phyloP scores from a whole-genome alignment of 2,888 invertebrate genomes.

The Octonoba sinensis region DNA sequence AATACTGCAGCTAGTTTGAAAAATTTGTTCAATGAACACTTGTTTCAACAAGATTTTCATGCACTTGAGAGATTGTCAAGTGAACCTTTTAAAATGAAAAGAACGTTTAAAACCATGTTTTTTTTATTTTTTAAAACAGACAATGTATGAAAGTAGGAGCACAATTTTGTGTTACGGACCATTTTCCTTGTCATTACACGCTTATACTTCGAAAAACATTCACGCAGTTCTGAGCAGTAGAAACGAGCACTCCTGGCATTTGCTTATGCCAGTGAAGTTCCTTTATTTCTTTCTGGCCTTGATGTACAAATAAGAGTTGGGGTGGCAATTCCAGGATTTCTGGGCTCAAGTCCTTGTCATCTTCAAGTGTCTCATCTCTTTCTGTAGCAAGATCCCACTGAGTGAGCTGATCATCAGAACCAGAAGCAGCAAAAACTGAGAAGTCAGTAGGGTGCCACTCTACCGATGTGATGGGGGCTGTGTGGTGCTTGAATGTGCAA shows the following conservation, averaged over 20 bases:
- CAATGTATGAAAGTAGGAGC: too few species aligned
- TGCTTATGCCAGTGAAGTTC: slow-evolving; percentile 99
- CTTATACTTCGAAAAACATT: slow-evolving; percentile 98
- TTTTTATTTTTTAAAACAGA: too few species aligned
- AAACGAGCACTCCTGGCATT: slow-evolving; percentile 90
- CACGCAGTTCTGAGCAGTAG: slow-evolving; percentile 95
- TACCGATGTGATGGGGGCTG: slow-evolving; percentile 91
- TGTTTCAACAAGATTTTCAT: too few species aligned
- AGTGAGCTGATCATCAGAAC: slow-evolving; percentile 94
- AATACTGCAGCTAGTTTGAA: too few species aligned
- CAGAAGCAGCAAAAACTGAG: slow-evolving; percentile 92
- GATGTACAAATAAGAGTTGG: slow-evolving; percentile 96
- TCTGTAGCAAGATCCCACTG: slow-evolving; percentile 97
- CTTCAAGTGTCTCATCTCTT: slow-evolving; percentile 77
- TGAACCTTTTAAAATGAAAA: too few species aligned
- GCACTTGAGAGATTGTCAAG: too few species aligned
- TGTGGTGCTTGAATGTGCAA: slow-evolving; percentile 95
- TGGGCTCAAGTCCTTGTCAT: slow-evolving; percentile 68
- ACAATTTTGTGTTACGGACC: too few species aligned
- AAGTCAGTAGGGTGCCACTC: slow-evolving; percentile 97
- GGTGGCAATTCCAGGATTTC: slow-evolving; percentile 81
- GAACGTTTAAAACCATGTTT: too few species aligned
- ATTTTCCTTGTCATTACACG: slow-evolving; percentile 75
- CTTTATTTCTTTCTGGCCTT: slow-evolving; percentile 97
- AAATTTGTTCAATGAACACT: too few species aligned